Evolutionary conservation across 2,113 vertebrate species (phyloP).

Genomic region (Ellobius talpinus): DNA sequence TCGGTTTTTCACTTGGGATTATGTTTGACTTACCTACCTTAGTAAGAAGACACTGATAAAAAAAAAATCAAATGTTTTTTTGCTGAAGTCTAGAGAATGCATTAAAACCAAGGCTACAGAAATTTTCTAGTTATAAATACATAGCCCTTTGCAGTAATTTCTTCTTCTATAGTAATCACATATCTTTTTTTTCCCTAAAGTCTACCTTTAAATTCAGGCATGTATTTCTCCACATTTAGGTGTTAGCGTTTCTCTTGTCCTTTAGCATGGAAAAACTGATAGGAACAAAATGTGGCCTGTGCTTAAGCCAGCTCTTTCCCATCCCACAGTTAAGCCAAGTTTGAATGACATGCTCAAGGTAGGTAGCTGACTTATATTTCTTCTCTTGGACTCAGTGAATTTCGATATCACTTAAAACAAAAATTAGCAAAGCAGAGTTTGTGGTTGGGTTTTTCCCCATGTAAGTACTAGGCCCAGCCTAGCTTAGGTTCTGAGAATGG

Average conservation of each 20-base stretch:
- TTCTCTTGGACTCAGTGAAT: neutral
- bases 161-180: neutral
- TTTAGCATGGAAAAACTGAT: neutral
- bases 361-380: neutral
- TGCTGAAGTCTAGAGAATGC: neutral
- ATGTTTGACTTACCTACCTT: neutral
- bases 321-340: neutral
- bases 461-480: neutral
- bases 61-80: constrained; percentile 40
- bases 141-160: neutral
- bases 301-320: neutral
- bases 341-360: neutral
- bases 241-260: neutral
- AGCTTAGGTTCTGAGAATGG: neutral
- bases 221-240: neutral
- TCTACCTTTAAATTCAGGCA: neutral
- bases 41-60: neutral
- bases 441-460: neutral
- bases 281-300: neutral
- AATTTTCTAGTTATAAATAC: neutral
- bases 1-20: neutral
- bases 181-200: neutral
- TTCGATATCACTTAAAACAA: neutral
- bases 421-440: neutral
- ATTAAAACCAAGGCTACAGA: neutral